phyloP scores from a whole-genome alignment of 2,888 invertebrate species.

The Hemicrepidius hirtus region DNA sequence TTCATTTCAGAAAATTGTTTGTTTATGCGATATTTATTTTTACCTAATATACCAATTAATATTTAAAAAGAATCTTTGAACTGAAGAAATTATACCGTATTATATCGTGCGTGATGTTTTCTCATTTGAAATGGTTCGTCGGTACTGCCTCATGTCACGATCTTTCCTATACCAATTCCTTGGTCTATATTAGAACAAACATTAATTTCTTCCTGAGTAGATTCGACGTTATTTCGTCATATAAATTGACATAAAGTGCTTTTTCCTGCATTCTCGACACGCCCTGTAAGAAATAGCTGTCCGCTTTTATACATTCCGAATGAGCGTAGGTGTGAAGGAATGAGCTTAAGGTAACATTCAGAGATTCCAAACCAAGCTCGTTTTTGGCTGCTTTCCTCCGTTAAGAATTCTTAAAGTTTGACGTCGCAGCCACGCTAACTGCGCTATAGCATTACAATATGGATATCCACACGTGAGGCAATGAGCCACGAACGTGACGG shows the following conservation, averaged over 20 bases:
- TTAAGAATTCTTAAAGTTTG: constrained; percentile 43
- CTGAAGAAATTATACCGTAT: no score
- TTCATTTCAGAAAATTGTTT: no score
- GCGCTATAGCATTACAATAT: constrained; percentile 55
- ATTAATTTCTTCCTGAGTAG: constrained; percentile 13
- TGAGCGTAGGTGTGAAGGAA: constrained; percentile 40
- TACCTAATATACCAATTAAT: no score
- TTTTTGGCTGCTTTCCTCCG: constrained; percentile 35
- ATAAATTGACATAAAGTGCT: constrained; percentile 42
- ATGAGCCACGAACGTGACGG: constrained; percentile 62
- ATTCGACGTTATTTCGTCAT: constrained; percentile 27
- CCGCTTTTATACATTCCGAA: constrained; percentile 55
- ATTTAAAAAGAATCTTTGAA: no score
- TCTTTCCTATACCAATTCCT: background rate
- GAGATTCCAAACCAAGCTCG: constrained; percentile 51
- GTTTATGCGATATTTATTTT: no score
- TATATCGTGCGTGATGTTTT: constrained; percentile 22
- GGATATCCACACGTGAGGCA: constrained; percentile 62
- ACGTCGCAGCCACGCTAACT: constrained; percentile 42
- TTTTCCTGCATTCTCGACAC: constrained; percentile 54
- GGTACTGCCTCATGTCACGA: constrained; percentile 17
- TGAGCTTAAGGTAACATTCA: constrained; percentile 29
- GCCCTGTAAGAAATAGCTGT: constrained; percentile 54
- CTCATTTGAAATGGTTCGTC: constrained; percentile 9
- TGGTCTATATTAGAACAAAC: background rate